Evolutionary conservation across 1,140 invertebrate species (phyloP), one percentile per base, ranked within the genome.

Genomic region (Vanessa atalanta): DNA sequence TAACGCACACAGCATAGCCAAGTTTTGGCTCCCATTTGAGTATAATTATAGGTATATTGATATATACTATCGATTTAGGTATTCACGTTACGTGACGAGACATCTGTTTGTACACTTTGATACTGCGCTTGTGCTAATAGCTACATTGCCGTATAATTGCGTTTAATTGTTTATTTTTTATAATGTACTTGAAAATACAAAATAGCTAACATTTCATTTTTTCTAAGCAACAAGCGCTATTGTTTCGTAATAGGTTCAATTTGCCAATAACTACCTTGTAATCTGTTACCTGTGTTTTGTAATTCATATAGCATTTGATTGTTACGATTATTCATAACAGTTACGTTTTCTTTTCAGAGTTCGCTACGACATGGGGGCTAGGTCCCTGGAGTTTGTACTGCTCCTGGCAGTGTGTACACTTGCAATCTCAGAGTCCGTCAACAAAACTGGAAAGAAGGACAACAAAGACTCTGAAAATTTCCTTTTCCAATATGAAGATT

Each of bases 371-470:
- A 93, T 93, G 91, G 88, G 88, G 85, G 85, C 81, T 81, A 91
- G 85, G 90, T 87, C 84, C 86, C 89, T 85, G 89, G 90, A 92
- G 90, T 87, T 91, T 75, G 43, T 93, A 70, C 84, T 93, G 83
- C 88, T 93, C 84, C 88, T 93, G 89, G 88, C 88, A 86, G 85
- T 89, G 50, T 88, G 90, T 75, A 81, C 88, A 70, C 82, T 90
- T 71, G 87, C 83, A 66, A 74, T 85, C 72, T 78, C 86, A 77
- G 85, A 89, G 79, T 72, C 84, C 16, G 81, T 86, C 63, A 91
- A 91, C 75, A 90, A 88, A 77, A 87, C 85, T 67, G 78, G 79
- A 65, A 86, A 86, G 68, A 89, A 86, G 70, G 82, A 81, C 48
- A 78, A 73, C 60, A 87, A 86, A 53, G 85, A 90, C 65, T 74